Base-by-base conservation (phyloP, 1,140 invertebrate genomes). In the Drosophila ironensis region DNA sequence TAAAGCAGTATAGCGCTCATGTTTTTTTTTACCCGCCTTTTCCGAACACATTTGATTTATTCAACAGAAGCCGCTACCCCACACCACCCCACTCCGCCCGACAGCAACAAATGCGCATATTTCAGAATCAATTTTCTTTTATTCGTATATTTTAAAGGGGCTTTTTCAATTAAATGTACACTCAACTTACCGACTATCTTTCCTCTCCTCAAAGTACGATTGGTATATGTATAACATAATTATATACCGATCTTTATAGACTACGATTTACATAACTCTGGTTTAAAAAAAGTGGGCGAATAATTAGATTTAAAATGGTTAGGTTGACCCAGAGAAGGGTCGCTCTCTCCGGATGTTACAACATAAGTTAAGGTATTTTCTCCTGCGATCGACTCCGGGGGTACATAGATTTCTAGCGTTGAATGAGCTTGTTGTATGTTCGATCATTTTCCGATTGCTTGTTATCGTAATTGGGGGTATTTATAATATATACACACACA, bases 191-290 rank as follows among this genome's bases (percentile, higher is more conserved):
- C 11, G 20, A 27, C 37, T 60, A 60, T 5, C 12, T 41, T 24
- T 44, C 24, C 46, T 46, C 28, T 46, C 28, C 28, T 16, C 22
- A 40, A 53, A 30, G 12, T 46, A 33, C 47, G 60, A 38, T 41
- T 20, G 41, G 33, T 8, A 19, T 72, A 35, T 24, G 25, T 56
- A 47, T 74, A 56, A 69, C 14, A 33, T 12, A 12, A n/a, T 33
- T 4, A 5, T 12, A 33, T 33, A 33, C n/a, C n/a, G n/a, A n/a
- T n/a, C n/a, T 33, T 12, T 33, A 56, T 57, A 27, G 45, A 64
- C 64, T 64, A 70, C 44, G 41, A 30, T 51, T 70, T 75, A 72
- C 38, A 54, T 68, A 68, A 61, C 60, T 61, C 22, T 30, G 14
- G 19, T 11, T 61, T 40, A 48, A 63, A 63, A 78, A 78, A 45